phyloP scores from a whole-genome alignment of 2,888 invertebrate genomes.

The Scotopteryx bipunctaria region DNA sequence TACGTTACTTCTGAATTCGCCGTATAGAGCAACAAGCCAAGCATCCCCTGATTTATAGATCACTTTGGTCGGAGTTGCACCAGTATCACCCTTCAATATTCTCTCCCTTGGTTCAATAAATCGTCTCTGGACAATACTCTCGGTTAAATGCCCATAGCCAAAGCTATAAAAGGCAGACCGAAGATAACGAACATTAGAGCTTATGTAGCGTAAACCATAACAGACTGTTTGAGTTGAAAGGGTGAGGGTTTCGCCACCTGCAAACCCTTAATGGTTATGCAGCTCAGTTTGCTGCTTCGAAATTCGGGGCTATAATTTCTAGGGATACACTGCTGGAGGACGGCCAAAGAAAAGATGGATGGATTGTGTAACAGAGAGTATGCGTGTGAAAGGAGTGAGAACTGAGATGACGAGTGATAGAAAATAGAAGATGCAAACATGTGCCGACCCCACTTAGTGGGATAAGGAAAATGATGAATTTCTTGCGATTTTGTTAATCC shows the following conservation, averaged over 20 bases:
- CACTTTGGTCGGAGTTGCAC: constrained; percentile 27
- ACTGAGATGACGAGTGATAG: too few species aligned
- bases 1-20: neutral
- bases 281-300: neutral
- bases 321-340: too few species aligned
- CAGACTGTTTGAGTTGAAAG: constrained; percentile 45
- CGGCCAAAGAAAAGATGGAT: too few species aligned
- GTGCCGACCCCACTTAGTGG: too few species aligned
- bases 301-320: neutral
- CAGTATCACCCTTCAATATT: constrained; percentile 38
- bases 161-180: constrained; percentile 58
- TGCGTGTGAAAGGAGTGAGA: too few species aligned
- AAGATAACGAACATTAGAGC: constrained; percentile 54
- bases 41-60: constrained; percentile 33
- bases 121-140: constrained; percentile 29
- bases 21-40: constrained; percentile 8
- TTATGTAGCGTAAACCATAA: constrained; percentile 57
- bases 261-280: constrained; percentile 6
- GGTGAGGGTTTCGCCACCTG: constrained; percentile 26
- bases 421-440: too few species aligned
- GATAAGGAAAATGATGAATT: too few species aligned
- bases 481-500: neutral
- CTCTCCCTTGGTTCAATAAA: constrained; percentile 36
- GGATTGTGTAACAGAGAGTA: too few species aligned
- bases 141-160: constrained; percentile 31